Conservation (phyloP, 2,888 invertebrate species). For the Dromius quadrimaculatus region DNA sequence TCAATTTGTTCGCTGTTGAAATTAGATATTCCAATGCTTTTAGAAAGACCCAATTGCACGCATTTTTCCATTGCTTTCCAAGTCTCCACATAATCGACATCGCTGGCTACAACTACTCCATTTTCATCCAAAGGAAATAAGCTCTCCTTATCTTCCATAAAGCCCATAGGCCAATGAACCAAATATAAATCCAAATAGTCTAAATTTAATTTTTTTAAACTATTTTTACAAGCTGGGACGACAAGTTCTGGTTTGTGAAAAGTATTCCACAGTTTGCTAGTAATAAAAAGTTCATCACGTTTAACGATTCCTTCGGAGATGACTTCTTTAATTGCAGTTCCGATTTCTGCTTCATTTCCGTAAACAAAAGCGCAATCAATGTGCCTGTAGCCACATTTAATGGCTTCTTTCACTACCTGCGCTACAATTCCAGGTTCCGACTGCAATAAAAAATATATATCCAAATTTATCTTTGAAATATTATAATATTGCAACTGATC, state of each 20-base stretch:
- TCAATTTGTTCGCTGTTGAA: constrained; percentile 75
- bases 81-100: constrained; percentile 73
- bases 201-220: constrained; percentile 68
- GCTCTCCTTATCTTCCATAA: constrained; percentile 21
- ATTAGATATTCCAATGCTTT: constrained; percentile 77
- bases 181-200: constrained; percentile 71
- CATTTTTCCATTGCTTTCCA: constrained; percentile 74
- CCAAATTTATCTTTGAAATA: not conserved
- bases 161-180: constrained; percentile 68
- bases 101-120: constrained; percentile 60
- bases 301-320: constrained; percentile 76
- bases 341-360: constrained; percentile 82
- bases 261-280: constrained; percentile 91
- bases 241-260: constrained; percentile 79
- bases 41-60: constrained; percentile 70
- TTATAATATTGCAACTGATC: constrained; percentile 58
- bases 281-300: constrained; percentile 79
- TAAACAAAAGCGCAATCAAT: constrained; percentile 83
- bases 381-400: constrained; percentile 83
- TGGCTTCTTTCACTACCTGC: constrained; percentile 79
- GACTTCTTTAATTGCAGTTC: constrained; percentile 75
- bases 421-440: constrained; percentile 77
- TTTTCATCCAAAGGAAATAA: constrained; percentile 31
- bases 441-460: constrained; percentile 61
- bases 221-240: constrained; percentile 63